These are phyloP conservation scores for Rafetus swinhoei DNA, from an alignment of 2,113 vertebrate genomes.

Conservation along the genomic window DNA sequence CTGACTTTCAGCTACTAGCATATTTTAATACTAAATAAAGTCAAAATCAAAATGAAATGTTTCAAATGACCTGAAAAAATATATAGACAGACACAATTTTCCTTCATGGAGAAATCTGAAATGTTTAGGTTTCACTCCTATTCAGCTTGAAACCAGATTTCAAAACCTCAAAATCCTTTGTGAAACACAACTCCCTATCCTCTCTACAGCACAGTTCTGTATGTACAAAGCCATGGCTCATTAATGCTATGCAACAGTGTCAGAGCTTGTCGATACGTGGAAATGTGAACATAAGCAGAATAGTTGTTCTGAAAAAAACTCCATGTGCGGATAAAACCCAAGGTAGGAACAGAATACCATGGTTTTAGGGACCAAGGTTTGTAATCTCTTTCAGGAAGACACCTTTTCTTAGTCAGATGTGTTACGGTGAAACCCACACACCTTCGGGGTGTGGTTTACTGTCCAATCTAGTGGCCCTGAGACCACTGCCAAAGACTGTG, in stretches of 20 bases:
- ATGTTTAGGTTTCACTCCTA: not conserved
- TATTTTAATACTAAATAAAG: not conserved
- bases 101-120: not conserved
- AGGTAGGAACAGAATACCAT: not conserved
- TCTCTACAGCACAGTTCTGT: not conserved
- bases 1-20: not conserved
- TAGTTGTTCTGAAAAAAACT: not conserved
- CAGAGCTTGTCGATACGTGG: not conserved
- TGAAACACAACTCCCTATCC: not conserved
- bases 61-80: not conserved
- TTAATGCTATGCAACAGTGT: not conserved
- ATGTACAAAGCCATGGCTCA: not conserved
- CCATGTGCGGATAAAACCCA: not conserved
- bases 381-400: not conserved
- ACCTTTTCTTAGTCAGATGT: not conserved
- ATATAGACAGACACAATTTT: not conserved
- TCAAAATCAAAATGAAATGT: not conserved
- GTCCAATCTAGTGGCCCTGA: too few relatives aligned
- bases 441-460: too few relatives aligned
- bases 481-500: too few relatives aligned
- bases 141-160: not conserved
- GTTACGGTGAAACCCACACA: not conserved
- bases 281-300: not conserved
- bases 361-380: not conserved
- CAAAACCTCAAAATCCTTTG: not conserved